Conservation (phyloP, 2,113 vertebrate genomes). For the Phylloscopus trochilus region DNA sequence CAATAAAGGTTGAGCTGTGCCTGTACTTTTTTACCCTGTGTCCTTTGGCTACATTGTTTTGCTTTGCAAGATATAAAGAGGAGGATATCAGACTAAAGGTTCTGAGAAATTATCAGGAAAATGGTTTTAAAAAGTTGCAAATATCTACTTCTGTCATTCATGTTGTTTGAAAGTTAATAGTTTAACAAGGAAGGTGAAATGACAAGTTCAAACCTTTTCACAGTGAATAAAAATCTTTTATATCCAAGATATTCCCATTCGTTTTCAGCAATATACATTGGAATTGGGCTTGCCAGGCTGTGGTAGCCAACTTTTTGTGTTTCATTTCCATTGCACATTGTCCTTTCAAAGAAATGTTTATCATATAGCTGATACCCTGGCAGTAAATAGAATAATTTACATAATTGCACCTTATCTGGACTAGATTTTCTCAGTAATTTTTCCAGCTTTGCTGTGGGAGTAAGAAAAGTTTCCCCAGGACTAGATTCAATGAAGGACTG, state of each 20-base stretch:
- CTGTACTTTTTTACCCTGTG: neutral
- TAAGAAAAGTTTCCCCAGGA: neutral
- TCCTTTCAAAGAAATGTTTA: neutral
- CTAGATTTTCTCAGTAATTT: neutral
- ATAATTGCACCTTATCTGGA: neutral
- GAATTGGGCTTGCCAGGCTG: neutral
- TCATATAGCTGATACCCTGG: neutral
- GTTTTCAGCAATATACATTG: neutral
- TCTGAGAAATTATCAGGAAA: neutral
- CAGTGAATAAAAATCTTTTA: neutral
- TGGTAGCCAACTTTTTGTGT: neutral
- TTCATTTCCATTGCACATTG: neutral
- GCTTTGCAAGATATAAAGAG: neutral
- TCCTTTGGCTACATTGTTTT: neutral
- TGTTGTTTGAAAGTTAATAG: neutral
- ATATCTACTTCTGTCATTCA: neutral
- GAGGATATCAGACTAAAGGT: neutral
- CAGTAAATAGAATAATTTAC: neutral
- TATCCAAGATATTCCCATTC: neutral
- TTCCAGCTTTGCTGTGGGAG: neutral
- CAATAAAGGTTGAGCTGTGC: neutral
- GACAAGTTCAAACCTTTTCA: neutral
- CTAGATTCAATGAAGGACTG: neutral
- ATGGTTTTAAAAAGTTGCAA: neutral
- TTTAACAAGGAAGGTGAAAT: neutral